These are phyloP conservation scores for Xestia rhomboidea DNA, from an alignment of 2,888 invertebrate species.

Conservation along the genomic window DNA sequence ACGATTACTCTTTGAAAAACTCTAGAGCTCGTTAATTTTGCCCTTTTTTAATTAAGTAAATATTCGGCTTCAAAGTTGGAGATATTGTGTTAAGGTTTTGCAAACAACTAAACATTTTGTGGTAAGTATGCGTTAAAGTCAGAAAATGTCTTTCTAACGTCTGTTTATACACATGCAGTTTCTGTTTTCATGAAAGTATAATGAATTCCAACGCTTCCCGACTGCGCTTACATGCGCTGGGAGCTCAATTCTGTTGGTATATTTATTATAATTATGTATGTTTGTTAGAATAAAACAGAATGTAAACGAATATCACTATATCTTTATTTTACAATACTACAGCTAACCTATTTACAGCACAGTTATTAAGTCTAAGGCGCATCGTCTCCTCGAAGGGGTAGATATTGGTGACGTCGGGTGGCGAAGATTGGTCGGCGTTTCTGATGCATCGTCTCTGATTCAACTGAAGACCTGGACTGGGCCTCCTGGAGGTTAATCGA, in stretches of 20 bases:
- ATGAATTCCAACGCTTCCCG: slow-evolving; percentile 44
- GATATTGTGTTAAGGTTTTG: neutral
- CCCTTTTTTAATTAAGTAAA: neutral
- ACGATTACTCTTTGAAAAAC: neutral
- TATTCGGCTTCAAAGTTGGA: no score
- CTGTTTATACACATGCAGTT: slow-evolving; percentile 44
- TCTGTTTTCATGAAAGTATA: slow-evolving; percentile 56
- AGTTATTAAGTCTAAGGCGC: slow-evolving; percentile 81
- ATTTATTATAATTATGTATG: neutral
- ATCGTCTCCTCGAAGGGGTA: slow-evolving; percentile 86
- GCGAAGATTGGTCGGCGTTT: slow-evolving; percentile 73
- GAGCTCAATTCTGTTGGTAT: slow-evolving; percentile 3
- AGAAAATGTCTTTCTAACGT: slow-evolving; percentile 29
- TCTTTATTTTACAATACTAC: slow-evolving; percentile 79
- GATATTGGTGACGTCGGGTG: slow-evolving; percentile 85
- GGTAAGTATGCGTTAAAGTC: slow-evolving; percentile 19
- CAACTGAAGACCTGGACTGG: slow-evolving; percentile 83
- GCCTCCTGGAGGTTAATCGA: slow-evolving; percentile 78
- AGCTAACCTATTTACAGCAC: slow-evolving; percentile 82
- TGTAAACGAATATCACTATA: slow-evolving; percentile 77
- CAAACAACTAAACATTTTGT: neutral
- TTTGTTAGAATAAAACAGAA: slow-evolving; percentile 58
- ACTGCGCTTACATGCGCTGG: slow-evolving; percentile 40
- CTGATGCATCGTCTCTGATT: slow-evolving; percentile 73
- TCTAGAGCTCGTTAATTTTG: neutral